A percentile compares a stretch with the other conserved stretches of the same genome.
Evolutionary conservation across 2,888 invertebrate genomes (phyloP).

Genomic region (Xylota segnis): DNA sequence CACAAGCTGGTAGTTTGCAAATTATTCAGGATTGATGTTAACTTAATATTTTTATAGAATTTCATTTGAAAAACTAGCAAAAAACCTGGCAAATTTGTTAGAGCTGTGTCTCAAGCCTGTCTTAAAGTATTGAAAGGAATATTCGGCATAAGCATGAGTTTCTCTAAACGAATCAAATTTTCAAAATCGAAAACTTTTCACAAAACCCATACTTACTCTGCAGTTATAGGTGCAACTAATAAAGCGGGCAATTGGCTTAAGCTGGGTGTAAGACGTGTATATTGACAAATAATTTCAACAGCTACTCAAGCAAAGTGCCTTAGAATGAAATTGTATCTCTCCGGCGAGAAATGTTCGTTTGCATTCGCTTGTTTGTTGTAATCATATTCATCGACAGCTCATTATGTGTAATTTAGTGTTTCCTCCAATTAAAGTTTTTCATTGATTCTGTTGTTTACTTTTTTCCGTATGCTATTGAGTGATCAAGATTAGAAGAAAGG

Average conservation of each 20-base stretch:
- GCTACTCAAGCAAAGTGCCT: constrained; percentile 8
- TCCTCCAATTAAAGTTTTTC: constrained; percentile 41
- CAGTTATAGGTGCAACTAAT: too few relatives aligned
- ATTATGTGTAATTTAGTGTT: constrained; percentile 37
- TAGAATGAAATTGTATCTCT: constrained; percentile 37
- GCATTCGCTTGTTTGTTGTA: constrained; percentile 14
- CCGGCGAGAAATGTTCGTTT: constrained; percentile 31
- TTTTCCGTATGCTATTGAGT: not conserved
- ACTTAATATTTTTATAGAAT: too few relatives aligned
- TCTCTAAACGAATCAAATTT: too few relatives aligned
- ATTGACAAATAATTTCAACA: not conserved
- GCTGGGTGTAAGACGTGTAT: not conserved
- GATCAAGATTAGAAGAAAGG: constrained; percentile 6
- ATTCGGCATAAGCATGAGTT: too few relatives aligned
- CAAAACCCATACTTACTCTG: too few relatives aligned
- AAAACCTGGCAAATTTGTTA: too few relatives aligned
- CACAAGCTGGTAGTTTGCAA: too few relatives aligned
- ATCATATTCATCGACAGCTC: constrained; percentile 18
- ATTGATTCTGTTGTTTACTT: constrained; percentile 1
- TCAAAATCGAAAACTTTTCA: too few relatives aligned
- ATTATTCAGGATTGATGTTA: too few relatives aligned
- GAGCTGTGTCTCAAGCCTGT: too few relatives aligned
- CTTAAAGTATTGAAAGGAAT: too few relatives aligned
- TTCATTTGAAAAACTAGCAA: too few relatives aligned
- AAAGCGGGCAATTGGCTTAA: not conserved